These are phyloP conservation scores for Lucinisca nassula DNA, from an alignment of 2,888 invertebrate genomes.

Conservation along the genomic window DNA sequence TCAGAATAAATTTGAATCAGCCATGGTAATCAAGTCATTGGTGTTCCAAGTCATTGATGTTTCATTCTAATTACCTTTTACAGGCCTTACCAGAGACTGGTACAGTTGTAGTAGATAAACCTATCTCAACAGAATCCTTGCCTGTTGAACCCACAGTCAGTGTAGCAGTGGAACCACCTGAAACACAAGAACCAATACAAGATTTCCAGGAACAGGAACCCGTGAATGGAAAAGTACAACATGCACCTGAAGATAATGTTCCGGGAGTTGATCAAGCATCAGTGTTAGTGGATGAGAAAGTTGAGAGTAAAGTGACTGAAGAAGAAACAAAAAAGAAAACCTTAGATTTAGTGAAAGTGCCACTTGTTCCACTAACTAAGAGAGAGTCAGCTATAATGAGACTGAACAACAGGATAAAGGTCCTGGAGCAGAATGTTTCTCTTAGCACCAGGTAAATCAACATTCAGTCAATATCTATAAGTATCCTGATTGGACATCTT, in stretches of 20 bases:
- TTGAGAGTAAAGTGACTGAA: neutral
- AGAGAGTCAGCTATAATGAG: conserved; percentile 91
- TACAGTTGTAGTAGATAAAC: neutral
- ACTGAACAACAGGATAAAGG: conserved; percentile 98
- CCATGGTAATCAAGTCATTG: too few species aligned
- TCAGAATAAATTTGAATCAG: too few species aligned
- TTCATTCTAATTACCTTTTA: too few species aligned
- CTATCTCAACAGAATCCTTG: neutral
- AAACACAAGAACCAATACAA: neutral
- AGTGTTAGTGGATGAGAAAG: neutral
- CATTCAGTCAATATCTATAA: too few species aligned
- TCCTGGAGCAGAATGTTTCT: conserved; percentile 98
- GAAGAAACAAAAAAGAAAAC: conserved; percentile 33
- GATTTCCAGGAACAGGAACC: neutral
- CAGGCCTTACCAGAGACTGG: neutral
- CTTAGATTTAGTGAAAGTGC: conserved; percentile 66
- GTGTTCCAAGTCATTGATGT: too few species aligned
- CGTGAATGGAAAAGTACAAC: neutral
- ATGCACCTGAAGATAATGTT: neutral
- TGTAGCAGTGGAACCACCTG: neutral
- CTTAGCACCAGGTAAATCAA: conserved; percentile 95
- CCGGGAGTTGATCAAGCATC: neutral
- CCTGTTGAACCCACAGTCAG: neutral
- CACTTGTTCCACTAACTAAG: conserved; percentile 69
- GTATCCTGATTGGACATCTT: too few species aligned